Evolutionary conservation across 2,888 invertebrate species (phyloP), one percentile per base, ranked within the genome.

Genomic region (Pseudococcus viburni): DNA sequence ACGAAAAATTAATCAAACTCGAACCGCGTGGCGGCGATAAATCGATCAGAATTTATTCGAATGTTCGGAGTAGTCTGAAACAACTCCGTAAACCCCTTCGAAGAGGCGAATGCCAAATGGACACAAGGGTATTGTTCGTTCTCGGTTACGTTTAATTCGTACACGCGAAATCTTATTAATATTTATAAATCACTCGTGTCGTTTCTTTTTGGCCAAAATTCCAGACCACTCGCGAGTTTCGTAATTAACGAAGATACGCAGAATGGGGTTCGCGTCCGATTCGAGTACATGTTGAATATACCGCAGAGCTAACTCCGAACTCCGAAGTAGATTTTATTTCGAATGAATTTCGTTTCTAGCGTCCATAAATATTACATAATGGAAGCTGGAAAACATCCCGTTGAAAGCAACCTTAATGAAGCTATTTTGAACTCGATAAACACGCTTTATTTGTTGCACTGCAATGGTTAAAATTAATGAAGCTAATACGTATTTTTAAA

Each of bases 1-100:
- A 73, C 68, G 68, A 73, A 73, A 73, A 73, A 73, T 73, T 73
- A 64, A 64, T 64, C 64, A 73, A 73, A 33, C 68, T 73, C 26
- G 11, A 26, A 33, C 15, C 68, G n/a, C 59, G 68, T 12, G 68
- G 33, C 68, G 26, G 68, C 68, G 68, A 73, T 33, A 26, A 73
- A 73, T 73, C 68, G 68, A 73, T 73, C 68, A 73, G 68, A 73
- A 73, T 73, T 73, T 73, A 33, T 33, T 22, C 64, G 19, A 64
- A 22, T 1, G 26, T 33, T 46, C 46, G 0, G 5, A 11, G 46
- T 46, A 46, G 12, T 46, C 1, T 1, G 7, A 46, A 1, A 33
- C 26, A 33, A 33, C 1, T 33, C 26, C 26, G 3, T 33, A 33
- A 33, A 33, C 26, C 26, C 26, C 11, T 22, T 19, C 64, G 12